Percentiles rank a stretch among this genome's conserved stretches.
Evolutionary conservation across 2,113 vertebrate genomes (phyloP).

Genomic region (Pangasianodon hypophthalmus): DNA sequence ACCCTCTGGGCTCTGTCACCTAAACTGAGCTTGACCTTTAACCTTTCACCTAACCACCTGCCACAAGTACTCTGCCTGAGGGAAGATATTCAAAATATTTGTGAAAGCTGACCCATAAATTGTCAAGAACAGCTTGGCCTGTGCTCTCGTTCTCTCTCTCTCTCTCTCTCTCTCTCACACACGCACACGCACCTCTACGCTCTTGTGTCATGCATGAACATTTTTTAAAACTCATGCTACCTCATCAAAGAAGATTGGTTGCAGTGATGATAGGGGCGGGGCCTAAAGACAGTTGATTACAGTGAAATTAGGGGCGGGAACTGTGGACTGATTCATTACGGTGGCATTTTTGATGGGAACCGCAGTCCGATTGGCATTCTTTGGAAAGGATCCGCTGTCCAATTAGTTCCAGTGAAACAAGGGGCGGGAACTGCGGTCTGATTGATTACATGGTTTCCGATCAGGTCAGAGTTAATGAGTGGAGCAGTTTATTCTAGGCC

Average conservation of each 20-base stretch:
- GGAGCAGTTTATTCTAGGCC: not conserved
- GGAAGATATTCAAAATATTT: slow-evolving; percentile 43
- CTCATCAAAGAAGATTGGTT: not conserved
- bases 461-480: slow-evolving; percentile 9
- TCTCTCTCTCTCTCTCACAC: not conserved
- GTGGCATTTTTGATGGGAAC: not conserved
- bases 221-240: not conserved
- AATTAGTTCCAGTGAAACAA: not conserved
- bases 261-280: not conserved
- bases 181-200: not conserved
- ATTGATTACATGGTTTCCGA: slow-evolving; percentile 12
- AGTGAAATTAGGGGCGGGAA: not conserved
- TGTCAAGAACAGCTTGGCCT: not conserved
- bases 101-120: slow-evolving; percentile 24
- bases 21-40: slow-evolving; percentile 29
- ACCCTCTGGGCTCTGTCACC: slow-evolving; percentile 1
- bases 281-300: not conserved
- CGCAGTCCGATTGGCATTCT: not conserved
- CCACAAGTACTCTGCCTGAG: slow-evolving; percentile 12
- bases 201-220: slow-evolving; percentile 21
- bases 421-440: not conserved
- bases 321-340: not conserved
- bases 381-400: not conserved
- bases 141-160: not conserved
- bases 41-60: slow-evolving; percentile 38